phyloP scores from a whole-genome alignment of 2,888 invertebrate genomes.

The Chrysina gloriosa region DNA sequence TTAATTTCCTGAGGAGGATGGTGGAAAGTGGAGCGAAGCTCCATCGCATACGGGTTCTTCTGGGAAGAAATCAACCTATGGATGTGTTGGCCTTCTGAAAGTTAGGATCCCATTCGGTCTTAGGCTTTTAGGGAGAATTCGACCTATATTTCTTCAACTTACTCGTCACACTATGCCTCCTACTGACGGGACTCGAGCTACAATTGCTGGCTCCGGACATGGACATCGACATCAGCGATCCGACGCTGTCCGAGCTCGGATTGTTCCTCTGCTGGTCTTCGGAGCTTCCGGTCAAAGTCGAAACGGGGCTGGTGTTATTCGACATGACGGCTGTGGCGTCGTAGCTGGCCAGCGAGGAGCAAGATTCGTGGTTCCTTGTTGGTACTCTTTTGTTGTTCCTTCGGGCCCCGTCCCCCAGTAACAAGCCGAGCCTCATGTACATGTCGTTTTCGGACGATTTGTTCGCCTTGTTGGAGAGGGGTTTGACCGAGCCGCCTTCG shows the following conservation, averaged over 20 bases:
- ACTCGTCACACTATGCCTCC: conserved; percentile 85
- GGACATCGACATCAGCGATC: conserved; percentile 82
- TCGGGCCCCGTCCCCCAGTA: conserved; percentile 78
- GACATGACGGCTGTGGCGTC: conserved; percentile 75
- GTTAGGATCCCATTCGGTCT: too few relatives aligned
- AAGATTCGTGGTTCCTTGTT: conserved; percentile 65
- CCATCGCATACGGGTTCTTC: too few relatives aligned
- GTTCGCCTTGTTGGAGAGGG: conserved; percentile 37
- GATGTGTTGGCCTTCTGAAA: too few relatives aligned
- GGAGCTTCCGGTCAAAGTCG: conserved; percentile 87
- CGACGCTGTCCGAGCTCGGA: conserved; percentile 77
- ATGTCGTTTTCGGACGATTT: conserved; percentile 80
- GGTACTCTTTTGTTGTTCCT: conserved; percentile 58
- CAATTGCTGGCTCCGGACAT: conserved; percentile 83
- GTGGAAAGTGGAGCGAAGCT: too few relatives aligned
- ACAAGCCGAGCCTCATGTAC: conserved; percentile 84
- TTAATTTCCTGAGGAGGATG: too few relatives aligned
- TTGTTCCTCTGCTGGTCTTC: conserved; percentile 71
- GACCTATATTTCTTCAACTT: too few relatives aligned
- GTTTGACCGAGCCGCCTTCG: conserved; percentile 44
- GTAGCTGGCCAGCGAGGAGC: conserved; percentile 68
- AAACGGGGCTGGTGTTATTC: conserved; percentile 89
- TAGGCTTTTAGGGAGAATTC: too few relatives aligned
- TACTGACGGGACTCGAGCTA: conserved; percentile 81
- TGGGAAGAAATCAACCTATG: too few relatives aligned